Conservation (phyloP, 2,888 invertebrate genomes). For the Hipparchia sbordonii region DNA sequence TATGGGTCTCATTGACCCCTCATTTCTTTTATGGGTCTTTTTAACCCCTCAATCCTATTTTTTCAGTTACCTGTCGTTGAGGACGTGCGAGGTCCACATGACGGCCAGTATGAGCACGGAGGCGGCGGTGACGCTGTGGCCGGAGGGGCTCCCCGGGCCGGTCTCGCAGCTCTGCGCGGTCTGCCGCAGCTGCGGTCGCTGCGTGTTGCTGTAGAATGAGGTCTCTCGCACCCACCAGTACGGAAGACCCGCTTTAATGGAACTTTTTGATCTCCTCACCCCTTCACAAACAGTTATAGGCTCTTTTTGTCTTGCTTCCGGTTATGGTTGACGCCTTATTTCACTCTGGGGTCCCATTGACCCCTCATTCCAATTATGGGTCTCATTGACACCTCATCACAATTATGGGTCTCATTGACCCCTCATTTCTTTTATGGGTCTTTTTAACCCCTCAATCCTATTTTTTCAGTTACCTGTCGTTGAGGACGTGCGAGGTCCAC, state of each 20-base stretch:
- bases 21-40: too few relatives aligned
- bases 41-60: too few relatives aligned
- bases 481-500: slow-evolving; percentile 65
- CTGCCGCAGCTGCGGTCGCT: slow-evolving; percentile 70
- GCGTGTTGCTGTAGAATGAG: slow-evolving; percentile 58
- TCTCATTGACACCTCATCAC: too few relatives aligned
- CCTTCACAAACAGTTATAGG: too few relatives aligned
- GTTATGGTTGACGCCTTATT: neutral
- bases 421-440: too few relatives aligned
- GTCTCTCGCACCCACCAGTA: slow-evolving; percentile 89
- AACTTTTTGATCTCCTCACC: too few relatives aligned
- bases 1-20: too few relatives aligned
- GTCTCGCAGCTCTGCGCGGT: slow-evolving; percentile 87
- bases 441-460: too few relatives aligned
- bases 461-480: slow-evolving; percentile 46
- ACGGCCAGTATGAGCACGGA: slow-evolving; percentile 67
- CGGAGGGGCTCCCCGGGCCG: slow-evolving; percentile 88
- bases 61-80: slow-evolving; percentile 50
- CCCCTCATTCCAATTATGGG: neutral
- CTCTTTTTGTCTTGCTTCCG: neutral
- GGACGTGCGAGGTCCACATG: slow-evolving; percentile 65
- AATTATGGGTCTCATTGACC: too few relatives aligned
- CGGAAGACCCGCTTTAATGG: slow-evolving; percentile 78
- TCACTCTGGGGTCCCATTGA: neutral
- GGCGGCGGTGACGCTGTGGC: slow-evolving; percentile 84